These are phyloP conservation scores for Sakesphorus luctuosus DNA, from an alignment of 2,113 vertebrate species.

Conservation along the genomic window DNA sequence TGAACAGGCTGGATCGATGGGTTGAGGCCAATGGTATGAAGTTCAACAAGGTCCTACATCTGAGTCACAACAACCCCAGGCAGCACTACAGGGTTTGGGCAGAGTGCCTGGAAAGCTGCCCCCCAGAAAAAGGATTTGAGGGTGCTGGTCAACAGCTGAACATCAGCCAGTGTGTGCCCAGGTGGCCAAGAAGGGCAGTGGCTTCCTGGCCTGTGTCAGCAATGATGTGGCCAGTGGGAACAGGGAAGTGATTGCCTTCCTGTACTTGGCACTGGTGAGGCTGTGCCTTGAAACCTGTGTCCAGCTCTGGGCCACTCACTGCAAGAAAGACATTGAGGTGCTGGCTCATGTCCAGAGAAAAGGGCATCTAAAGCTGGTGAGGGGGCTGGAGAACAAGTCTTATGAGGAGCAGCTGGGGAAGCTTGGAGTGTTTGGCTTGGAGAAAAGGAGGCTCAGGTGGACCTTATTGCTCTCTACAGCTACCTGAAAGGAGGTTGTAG, in stretches of 20 bases:
- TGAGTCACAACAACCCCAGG: not conserved
- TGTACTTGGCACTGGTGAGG: not conserved
- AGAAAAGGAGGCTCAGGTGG: not conserved
- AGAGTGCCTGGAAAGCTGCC: not conserved
- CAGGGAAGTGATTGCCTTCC: accelerated
- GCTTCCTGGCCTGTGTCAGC: not conserved
- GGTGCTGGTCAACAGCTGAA: not conserved
- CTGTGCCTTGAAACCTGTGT: not conserved
- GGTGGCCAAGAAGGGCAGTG: not conserved
- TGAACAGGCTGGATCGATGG: not conserved
- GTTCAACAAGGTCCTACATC: not conserved
- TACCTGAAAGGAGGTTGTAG: not conserved
- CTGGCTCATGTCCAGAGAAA: not conserved
- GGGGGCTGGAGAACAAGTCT: not conserved
- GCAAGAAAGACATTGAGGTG: not conserved
- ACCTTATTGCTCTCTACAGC: not conserved
- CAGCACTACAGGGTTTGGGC: accelerated
- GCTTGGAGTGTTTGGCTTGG: not conserved
- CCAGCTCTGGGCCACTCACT: not conserved
- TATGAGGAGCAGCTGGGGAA: not conserved
- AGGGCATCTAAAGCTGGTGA: accelerated
- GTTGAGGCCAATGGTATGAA: accelerated
- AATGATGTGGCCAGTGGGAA: not conserved
- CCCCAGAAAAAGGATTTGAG: not conserved
- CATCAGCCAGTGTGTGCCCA: not conserved